Evolutionary conservation across 2,797 vertebrate genomes (phyloP), one percentile per base, ranked within the genome.

Genomic region (Philypnodon macrostomus): DNA sequence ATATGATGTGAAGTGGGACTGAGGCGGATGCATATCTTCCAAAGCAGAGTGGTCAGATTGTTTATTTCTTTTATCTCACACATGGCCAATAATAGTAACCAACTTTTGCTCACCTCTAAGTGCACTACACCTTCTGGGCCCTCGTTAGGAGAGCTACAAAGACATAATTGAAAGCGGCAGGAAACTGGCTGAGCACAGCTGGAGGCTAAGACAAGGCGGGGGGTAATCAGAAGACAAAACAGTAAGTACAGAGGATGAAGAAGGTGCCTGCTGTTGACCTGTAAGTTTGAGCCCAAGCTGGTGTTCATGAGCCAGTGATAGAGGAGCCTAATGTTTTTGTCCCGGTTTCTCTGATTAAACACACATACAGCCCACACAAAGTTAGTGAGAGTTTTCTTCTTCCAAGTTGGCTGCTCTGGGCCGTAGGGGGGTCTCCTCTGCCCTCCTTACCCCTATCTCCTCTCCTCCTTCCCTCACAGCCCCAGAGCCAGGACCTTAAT

Each of bases 401-500:
- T 76, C n/a, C n/a, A n/a, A n/a, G n/a, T n/a, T n/a, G n/a, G n/a
- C n/a, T n/a, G n/a, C n/a, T n/a, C 23, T 1, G 64, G 55, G 64
- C 58, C 45, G 27, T 24, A 15, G 29, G 58, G 51, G 57, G 41
- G 51, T 60, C 62, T 75, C 59, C 54, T 65, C 47, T 73, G 53
- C 63, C 60, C 66, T 52, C 54, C 26, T 70, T 68, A 66, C 33
- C 38, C 36, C 47, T 32, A 50, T 29, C 16, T 33, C 35, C 37
- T 46, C 44, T 39, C 53, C 52, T 37, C 39, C 27, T 37, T 51
- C 32, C 48, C 54, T 7, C 58, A 56, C 64, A 79, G 76, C 86
- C 82, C 79, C 75, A 73, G 73, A 87, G 85, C 81, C 35, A 59
- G 77, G 76, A 74, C 68, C 75, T 85, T 90, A 90, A 91, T 91